These are phyloP conservation scores for Anser brachyrhynchus DNA, from an alignment of 2,113 vertebrate species.

Conservation along the genomic window DNA sequence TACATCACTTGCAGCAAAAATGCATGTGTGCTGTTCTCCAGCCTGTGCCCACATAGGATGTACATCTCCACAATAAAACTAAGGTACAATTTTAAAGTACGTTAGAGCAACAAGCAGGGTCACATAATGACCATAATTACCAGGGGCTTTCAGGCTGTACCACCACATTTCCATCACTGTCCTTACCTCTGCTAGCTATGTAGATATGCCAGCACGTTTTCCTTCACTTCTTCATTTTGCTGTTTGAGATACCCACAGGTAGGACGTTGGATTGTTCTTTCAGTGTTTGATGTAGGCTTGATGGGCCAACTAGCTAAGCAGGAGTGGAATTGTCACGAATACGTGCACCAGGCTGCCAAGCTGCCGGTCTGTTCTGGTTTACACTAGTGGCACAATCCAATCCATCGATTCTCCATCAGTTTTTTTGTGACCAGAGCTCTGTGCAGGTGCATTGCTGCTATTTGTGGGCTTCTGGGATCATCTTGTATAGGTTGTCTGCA, in stretches of 20 bases:
- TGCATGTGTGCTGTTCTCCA: neutral
- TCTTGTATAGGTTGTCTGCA: neutral
- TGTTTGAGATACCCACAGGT: neutral
- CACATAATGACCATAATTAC: neutral
- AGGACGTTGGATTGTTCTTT: neutral
- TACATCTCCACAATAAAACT: neutral
- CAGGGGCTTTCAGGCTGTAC: neutral
- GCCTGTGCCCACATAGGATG: neutral
- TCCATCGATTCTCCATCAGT: neutral
- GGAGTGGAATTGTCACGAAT: neutral
- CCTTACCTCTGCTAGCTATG: neutral
- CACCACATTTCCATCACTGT: neutral
- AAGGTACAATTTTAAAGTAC: neutral
- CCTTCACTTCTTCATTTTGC: neutral
- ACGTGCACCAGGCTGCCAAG: fast-evolving
- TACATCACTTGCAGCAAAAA: neutral
- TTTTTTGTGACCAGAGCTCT: neutral
- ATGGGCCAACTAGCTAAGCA: neutral
- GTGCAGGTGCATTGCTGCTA: fast-evolving
- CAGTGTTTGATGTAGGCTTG: neutral
- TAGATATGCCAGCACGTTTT: neutral
- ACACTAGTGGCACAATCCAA: neutral
- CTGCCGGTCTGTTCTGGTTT: neutral
- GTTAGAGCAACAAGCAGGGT: neutral
- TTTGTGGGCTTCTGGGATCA: neutral